Evolutionary conservation across 2,113 vertebrate species (phyloP).

Genomic region (Artemisiospiza belli): DNA sequence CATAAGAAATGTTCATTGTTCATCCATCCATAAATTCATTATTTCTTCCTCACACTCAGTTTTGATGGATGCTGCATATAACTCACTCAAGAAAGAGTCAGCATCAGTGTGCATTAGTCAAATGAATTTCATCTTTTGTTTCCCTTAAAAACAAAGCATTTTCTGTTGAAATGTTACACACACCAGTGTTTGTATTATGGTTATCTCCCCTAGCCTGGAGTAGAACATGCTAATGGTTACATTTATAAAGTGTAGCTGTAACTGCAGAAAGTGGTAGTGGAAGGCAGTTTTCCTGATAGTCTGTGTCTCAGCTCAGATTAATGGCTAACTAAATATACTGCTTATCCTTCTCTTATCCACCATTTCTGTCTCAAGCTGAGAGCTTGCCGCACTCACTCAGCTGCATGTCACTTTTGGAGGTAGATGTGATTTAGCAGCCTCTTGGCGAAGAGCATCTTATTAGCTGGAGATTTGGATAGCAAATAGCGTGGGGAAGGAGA

Average conservation of each 20-base stretch:
- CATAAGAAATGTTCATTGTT: neutral
- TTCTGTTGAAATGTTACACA: neutral
- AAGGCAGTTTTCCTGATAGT: neutral
- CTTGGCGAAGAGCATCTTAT: neutral
- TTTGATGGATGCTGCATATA: neutral
- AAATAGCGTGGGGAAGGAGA: neutral
- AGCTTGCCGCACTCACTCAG: neutral
- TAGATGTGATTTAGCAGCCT: neutral
- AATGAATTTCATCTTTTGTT: neutral
- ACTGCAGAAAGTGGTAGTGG: neutral
- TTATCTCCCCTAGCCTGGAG: neutral
- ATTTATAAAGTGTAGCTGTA: neutral
- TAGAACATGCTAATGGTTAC: neutral
- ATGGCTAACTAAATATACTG: neutral
- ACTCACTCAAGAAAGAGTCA: neutral
- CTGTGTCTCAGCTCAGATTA: neutral
- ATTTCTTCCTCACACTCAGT: neutral
- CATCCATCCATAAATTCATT: neutral
- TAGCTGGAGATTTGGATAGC: neutral
- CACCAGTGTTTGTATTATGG: neutral
- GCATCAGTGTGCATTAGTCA: neutral
- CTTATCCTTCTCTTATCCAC: neutral
- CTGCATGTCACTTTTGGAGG: neutral
- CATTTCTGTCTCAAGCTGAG: neutral
- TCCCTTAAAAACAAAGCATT: neutral